Percentiles rank a stretch among this genome's conserved stretches.
Evolutionary conservation across 2,888 invertebrate species (phyloP).

Genomic region (Melitaea athalia): DNA sequence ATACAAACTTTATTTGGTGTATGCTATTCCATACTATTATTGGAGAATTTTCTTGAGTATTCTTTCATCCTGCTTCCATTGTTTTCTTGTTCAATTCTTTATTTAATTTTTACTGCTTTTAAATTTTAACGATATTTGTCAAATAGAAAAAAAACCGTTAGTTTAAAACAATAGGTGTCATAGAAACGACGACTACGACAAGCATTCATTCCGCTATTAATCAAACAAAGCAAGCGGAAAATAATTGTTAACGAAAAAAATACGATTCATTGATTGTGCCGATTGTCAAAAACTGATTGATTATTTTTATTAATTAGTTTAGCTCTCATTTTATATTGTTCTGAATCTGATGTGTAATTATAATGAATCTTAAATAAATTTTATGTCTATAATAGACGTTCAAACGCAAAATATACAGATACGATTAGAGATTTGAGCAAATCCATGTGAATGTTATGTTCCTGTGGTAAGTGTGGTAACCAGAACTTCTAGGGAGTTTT

Average conservation of each 20-base stretch:
- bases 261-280: conserved; percentile 1
- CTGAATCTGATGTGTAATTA: too few relatives aligned
- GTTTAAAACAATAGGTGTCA: not conserved
- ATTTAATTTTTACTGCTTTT: not conserved
- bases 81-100: not conserved
- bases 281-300: conserved; percentile 7
- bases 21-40: conserved; percentile 1
- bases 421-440: too few relatives aligned
- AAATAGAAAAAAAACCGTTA: not conserved
- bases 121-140: not conserved
- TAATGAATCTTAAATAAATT: too few relatives aligned
- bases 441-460: too few relatives aligned
- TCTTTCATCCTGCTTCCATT: not conserved
- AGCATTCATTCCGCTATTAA: not conserved
- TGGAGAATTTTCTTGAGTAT: not conserved
- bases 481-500: too few relatives aligned
- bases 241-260: not conserved
- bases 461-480: too few relatives aligned
- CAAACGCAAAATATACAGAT: too few relatives aligned
- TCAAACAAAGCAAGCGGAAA: not conserved
- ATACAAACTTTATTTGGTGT: conserved; percentile 1
- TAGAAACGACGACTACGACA: not conserved
- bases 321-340: not conserved
- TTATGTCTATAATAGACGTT: too few relatives aligned
- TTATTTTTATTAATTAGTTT: not conserved